Conservation (phyloP, 2,797 vertebrate species). For the Taenioides sp. region DNA sequence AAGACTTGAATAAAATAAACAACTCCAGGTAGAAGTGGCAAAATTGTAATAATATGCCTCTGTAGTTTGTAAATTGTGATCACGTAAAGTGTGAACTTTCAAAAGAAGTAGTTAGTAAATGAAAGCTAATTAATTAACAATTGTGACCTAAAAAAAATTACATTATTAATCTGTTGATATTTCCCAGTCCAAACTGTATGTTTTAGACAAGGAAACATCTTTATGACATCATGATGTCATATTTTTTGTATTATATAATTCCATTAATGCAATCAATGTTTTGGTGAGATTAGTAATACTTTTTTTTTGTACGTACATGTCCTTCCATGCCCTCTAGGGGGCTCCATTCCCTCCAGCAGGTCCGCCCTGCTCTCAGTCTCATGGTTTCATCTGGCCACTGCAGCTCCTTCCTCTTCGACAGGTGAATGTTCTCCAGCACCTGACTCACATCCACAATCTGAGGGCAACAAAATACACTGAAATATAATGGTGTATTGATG, state of each 20-base stretch:
- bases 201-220: too few species aligned
- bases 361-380: conserved; percentile 92
- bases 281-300: conserved; percentile 11
- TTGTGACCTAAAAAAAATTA: not conserved
- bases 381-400: conserved; percentile 96
- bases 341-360: conserved; percentile 98
- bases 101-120: not conserved
- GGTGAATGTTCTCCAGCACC: conserved; percentile 93
- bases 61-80: too few species aligned
- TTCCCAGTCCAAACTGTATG: too few species aligned
- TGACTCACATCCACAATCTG: conserved; percentile 90
- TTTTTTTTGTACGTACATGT: conserved; percentile 85
- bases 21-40: not conserved
- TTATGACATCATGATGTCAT: too few species aligned
- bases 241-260: too few species aligned
- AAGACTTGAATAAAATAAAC: not conserved
- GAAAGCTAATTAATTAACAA: too few species aligned
- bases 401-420: conserved; percentile 96
- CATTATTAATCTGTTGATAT: too few species aligned
- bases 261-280: not conserved
- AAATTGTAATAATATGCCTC: too few species aligned
- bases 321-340: conserved; percentile 99
- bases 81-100: not conserved
- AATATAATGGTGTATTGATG: not conserved
- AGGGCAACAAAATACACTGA: conserved; percentile 2